Percentiles rank a stretch among this genome's conserved stretches.
Conservation (phyloP, 2,113 vertebrate genomes). For the Zapornia atra region DNA sequence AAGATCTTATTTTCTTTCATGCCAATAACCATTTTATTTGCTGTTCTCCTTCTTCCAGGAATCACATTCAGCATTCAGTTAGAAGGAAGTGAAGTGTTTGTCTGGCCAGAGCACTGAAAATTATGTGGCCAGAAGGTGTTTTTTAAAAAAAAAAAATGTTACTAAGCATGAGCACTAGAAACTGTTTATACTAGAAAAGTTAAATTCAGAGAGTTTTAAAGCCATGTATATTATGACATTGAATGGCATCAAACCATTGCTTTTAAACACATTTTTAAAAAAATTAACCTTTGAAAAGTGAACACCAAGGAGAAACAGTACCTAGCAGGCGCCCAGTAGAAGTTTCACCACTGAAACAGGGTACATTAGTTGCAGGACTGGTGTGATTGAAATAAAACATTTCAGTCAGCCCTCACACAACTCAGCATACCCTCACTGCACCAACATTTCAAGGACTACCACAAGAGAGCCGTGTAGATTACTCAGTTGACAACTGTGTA, state of each 20-base stretch:
- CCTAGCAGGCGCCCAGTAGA: not conserved
- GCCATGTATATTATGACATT: not conserved
- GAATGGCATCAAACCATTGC: not conserved
- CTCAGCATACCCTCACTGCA: not conserved
- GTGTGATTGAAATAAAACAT: not conserved
- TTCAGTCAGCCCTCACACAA: not conserved
- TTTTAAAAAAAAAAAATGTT: not conserved
- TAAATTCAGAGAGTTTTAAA: not conserved
- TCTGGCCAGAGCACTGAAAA: not conserved
- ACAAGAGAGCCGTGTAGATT: not conserved
- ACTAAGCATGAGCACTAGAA: not conserved
- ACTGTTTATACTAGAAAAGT: not conserved
- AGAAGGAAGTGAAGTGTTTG: not conserved
- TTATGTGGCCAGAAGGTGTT: not conserved
- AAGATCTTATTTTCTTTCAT: not conserved
- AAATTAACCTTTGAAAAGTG: not conserved
- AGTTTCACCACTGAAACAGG: not conserved
- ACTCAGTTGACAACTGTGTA: not conserved
- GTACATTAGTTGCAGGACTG: not conserved
- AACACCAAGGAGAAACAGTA: not conserved
- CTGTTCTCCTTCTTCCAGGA: not conserved
- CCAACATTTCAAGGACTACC: not conserved
- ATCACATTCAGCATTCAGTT: rapidly evolving
- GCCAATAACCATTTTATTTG: not conserved
- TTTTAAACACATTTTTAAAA: not conserved